phyloP scores from a whole-genome alignment of 2,113 vertebrate species.

The Falcunculus frontatus region DNA sequence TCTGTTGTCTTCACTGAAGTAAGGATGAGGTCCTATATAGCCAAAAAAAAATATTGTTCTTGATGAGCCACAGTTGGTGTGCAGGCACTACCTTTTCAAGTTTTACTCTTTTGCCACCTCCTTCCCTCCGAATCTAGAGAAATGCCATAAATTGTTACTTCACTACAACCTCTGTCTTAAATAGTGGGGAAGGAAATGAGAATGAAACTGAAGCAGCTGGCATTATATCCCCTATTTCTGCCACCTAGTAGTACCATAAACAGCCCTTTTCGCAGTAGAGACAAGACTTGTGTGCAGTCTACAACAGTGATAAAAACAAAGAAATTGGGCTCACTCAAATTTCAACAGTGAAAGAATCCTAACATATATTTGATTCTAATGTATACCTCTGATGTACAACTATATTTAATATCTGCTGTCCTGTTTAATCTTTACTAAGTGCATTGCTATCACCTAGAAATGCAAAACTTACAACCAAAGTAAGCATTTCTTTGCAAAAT shows the following conservation, averaged over 20 bases:
- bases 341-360: background rate
- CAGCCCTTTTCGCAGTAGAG: background rate
- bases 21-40: background rate
- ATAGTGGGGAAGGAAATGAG: background rate
- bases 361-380: background rate
- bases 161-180: background rate
- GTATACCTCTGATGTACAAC: background rate
- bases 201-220: background rate
- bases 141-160: background rate
- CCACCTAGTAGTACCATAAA: background rate
- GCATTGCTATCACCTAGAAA: background rate
- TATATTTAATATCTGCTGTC: background rate
- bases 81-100: background rate
- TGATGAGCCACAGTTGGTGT: background rate
- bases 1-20: background rate
- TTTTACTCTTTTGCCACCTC: background rate
- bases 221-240: background rate
- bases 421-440: background rate
- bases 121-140: background rate
- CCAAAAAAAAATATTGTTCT: background rate
- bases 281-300: background rate
- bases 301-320: background rate
- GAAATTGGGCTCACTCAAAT: background rate
- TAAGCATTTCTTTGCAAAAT: background rate
- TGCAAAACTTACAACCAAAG: background rate